Evolutionary conservation across 2,797 vertebrate genomes (phyloP), one percentile per base, ranked within the genome.

Genomic region (Sebastes iracundus): DNA sequence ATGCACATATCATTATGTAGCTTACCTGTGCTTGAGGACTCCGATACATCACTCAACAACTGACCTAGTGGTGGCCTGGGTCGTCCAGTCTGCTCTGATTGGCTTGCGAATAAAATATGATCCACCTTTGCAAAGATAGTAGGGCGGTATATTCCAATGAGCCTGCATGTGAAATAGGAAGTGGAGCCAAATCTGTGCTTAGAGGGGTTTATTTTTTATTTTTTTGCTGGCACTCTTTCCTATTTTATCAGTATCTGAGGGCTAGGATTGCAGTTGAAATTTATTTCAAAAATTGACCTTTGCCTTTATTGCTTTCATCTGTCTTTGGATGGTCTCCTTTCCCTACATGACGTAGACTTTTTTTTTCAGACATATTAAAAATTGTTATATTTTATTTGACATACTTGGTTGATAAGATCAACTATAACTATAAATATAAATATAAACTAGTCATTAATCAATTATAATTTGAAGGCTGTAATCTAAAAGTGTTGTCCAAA

Each of bases 261-360:
- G 35, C 55, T 14, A 7, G 10, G 33, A 79, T 18, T 64, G 18
- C 62, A 49, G 22, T 61, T 56, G n/a, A 58, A 49, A 42, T 76
- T 53, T 30, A 67, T 73, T 73, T 61, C 0, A 22, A 60, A 59
- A 64, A 20, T 4, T 61, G 64, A 82, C 68, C 76, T 73, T 77
- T 77, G 22, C 28, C 16, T 73, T 62, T 66, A 77, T 73, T 77
- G 59, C 42, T 23, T 69, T 72, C 46, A 67, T 61, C 6, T 27
- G 18, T 22, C 56, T 73, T 77, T 38, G 35, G 11, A 78, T 7
- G 9, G 20, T 63, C 49, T 35, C 9, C 42, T 42, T 53, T 65
- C 14, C 22, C 22, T 5, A 27, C 55, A 69, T 65, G 59, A 66
- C 62, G 20, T 33, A 28, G 52, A 11, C n/a, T 22, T n/a, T 53